Evolutionary conservation across 2,113 vertebrate genomes (phyloP), one percentile per base, ranked within the genome.

Genomic region (Cairina moschata): DNA sequence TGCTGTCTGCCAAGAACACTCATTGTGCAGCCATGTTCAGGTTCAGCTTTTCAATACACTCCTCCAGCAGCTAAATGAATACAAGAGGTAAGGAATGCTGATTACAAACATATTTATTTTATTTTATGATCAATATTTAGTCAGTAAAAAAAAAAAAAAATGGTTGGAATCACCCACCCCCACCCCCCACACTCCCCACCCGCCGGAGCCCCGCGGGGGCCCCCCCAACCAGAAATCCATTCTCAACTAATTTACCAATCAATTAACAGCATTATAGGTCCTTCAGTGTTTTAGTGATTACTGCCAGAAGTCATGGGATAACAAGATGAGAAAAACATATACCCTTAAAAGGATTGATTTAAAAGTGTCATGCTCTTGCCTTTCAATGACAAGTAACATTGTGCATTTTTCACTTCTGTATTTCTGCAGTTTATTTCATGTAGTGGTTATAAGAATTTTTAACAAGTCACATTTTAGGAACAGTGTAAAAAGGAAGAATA

Each of bases 1-100:
- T 92, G 92, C 96, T 6, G 31, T 96, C 96, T 98, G 98, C 97
- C 96, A 98, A 97, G 95, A 98, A 94, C 75, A 94, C 89, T 91
- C 96, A 56, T 84, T 86, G 77, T 40, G 98, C 98, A 32, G 97
- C 98, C 93, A 80, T 87, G 90, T 74, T 97, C 95, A 97, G 96
- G 82, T 91, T 86, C 95, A 98, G 98, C 79, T 97, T 97, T 86
- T 91, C 79, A 5, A 95, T 97, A 95, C 97, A 60, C 62, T 93
- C 83, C 89, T 98, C 96, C 94, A 97, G 96, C 94, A 98, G 79
- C 97, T 97, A 52, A 77, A 84, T 62, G 88, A 75, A 63, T 52
- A 84, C 56, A 65, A 89, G 86, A 97, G 97, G 95, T 94, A 96
- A 96, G 96, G 68, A 73, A 91, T 42, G 20, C 77, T 65, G 31